Conservation (phyloP, 1,140 invertebrate genomes). For the Chrysopa pallens region DNA sequence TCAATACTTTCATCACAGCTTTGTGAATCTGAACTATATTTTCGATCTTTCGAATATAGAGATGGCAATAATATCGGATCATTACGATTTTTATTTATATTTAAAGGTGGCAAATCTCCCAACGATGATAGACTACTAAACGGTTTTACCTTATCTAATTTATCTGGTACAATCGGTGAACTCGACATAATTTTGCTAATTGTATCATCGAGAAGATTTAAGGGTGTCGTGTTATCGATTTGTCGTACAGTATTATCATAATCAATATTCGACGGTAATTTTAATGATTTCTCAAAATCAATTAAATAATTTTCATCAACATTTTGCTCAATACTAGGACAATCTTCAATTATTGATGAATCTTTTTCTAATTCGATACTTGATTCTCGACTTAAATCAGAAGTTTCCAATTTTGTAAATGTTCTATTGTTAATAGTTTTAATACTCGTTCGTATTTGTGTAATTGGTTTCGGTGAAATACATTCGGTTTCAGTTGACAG, state of each 20-base stretch:
- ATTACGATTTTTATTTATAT: conserved; percentile 12
- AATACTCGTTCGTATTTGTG: no score
- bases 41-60: conserved; percentile 15
- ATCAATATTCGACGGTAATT: neutral
- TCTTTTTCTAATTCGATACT: no score
- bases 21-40: no score
- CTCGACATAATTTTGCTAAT: no score
- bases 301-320: neutral
- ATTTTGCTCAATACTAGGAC: no score
- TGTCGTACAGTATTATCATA: neutral
- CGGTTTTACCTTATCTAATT: conserved; percentile 12
- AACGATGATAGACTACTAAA: conserved; percentile 11
- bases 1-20: no score
- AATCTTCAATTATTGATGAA: no score
- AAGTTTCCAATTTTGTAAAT: no score
- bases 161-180: neutral
- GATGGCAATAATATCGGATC: conserved; percentile 16
- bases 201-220: neutral
- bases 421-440: no score
- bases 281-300: neutral
- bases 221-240: neutral
- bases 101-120: conserved; percentile 11
- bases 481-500: no score
- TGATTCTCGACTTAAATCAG: no score
- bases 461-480: no score